Evolutionary conservation across 2,888 invertebrate species (phyloP), one percentile per base, ranked within the genome.

Genomic region (Phasia obesa): DNA sequence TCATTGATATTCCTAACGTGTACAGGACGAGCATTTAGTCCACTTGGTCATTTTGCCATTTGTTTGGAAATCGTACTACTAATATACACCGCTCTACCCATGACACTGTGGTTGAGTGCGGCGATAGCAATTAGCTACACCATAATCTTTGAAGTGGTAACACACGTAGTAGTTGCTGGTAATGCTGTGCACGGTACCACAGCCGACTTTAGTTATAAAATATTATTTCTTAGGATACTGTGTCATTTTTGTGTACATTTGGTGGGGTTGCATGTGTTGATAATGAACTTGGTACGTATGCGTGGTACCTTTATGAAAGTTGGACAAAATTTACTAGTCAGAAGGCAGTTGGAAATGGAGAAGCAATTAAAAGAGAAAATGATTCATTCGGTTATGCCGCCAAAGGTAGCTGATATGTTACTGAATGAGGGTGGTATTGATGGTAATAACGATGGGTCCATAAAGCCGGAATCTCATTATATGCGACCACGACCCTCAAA

Each of bases 341-440:
- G 97, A 35, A 93, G 96, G 67, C 98, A 98, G 90, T 92, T 99
- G 78, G 97, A 98, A 91, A 94, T 97, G 93, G 99, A 99, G 90
- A 98, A 97, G 88, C 96, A 97, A 89, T 92, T 98, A 55, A 98
- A 98, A 90, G 98, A 98, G 90, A 97, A 98, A 90, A 98, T 99
- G 98, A 98, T 98, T 87, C 96, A 96, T 90, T 98, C 98, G 25
- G 96, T 99, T 78, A 99, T 99, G 99, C 99, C 99, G 9, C 97
- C 97, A 0, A 96, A 95, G 89, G 96, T 98, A 2, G 97, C 98
- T 2, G 94, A 95, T 86, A 96, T 96, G 95, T 90, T 97, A 69
- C 93, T 97, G 92, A 94, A 95, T 84, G 96, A 96, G 88, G 94
- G 95, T 93, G 86, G 93, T 92, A 47, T 88, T 13, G 90, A 90